Evolutionary conservation across 1,140 invertebrate species (phyloP).

Genomic region (Nephila pilipes): DNA sequence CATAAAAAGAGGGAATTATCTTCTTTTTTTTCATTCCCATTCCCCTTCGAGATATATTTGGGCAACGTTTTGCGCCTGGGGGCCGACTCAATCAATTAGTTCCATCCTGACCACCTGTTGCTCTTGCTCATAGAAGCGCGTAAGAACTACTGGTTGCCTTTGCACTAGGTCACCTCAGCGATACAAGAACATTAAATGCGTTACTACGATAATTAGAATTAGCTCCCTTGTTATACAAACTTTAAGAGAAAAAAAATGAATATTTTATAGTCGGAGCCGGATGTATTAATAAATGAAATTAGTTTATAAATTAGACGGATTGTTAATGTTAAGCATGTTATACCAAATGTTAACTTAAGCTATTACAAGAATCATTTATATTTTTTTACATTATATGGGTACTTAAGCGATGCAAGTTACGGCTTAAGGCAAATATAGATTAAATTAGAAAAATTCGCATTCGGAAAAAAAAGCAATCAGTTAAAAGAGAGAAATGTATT

Average conservation of each 20-base stretch:
- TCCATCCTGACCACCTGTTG: slow-evolving; percentile 62
- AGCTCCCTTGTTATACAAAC: slow-evolving; percentile 29
- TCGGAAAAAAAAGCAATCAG: too few relatives aligned
- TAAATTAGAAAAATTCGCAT: too few relatives aligned
- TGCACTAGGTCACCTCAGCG: slow-evolving; percentile 50
- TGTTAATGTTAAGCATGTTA: too few relatives aligned
- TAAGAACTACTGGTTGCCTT: slow-evolving; percentile 5
- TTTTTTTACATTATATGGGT: too few relatives aligned
- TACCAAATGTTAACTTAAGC: too few relatives aligned
- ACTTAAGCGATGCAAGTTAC: too few relatives aligned
- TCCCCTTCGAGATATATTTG: background rate
- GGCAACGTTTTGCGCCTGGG: slow-evolving; percentile 8
- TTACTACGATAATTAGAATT: slow-evolving; percentile 32
- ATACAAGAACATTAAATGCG: slow-evolving; percentile 3
- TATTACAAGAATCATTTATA: too few relatives aligned
- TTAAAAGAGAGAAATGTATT: too few relatives aligned
- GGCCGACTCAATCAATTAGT: slow-evolving; percentile 63
- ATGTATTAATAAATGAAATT: slow-evolving; percentile 8
- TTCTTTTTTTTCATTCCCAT: background rate
- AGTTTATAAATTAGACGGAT: slow-evolving; percentile 2
- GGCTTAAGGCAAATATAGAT: too few relatives aligned
- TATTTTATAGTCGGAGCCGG: slow-evolving; percentile 33
- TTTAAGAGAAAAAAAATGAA: background rate
- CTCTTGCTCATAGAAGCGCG: background rate
- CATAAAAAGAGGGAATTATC: slow-evolving; percentile 15